Percentiles rank a stretch among this genome's conserved stretches.
phyloP scores from a whole-genome alignment of 2,888 invertebrate genomes.

The Oscheius sp. region DNA sequence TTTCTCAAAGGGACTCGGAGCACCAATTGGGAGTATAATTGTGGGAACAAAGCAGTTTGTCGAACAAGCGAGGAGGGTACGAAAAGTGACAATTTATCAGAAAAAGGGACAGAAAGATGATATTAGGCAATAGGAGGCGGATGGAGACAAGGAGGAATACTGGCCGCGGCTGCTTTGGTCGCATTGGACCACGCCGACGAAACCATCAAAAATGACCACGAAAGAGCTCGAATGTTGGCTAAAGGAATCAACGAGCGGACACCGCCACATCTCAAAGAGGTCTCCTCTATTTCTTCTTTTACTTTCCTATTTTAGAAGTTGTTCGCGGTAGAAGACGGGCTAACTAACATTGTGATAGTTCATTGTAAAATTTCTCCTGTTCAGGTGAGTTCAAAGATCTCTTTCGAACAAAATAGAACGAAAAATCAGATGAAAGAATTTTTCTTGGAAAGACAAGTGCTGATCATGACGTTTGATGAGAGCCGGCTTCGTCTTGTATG shows the following conservation, averaged over 20 bases:
- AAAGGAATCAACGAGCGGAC: conserved; percentile 55
- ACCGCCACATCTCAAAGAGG: conserved; percentile 45
- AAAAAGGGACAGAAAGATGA: background rate
- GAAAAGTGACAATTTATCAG: conserved; percentile 42
- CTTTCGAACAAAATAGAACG: too few species aligned
- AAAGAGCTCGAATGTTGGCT: conserved; percentile 66
- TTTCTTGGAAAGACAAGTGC: conserved; percentile 55
- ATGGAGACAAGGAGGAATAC: conserved; percentile 89
- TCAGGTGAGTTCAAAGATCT: conserved; percentile 35
- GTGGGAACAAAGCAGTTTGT: conserved; percentile 78
- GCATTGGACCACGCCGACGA: conserved; percentile 83
- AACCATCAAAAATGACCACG: conserved; percentile 83
- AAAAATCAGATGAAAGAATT: conserved; percentile 46
- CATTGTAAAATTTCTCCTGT: conserved; percentile 53
- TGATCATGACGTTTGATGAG: conserved; percentile 64
- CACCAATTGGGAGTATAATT: conserved; percentile 88
- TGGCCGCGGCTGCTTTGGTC: conserved; percentile 89
- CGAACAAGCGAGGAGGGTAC: conserved; percentile 44
- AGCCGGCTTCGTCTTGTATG: conserved; percentile 60
- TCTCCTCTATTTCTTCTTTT: background rate
- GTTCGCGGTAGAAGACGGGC: conserved; percentile 46
- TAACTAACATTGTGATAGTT: conserved; percentile 65
- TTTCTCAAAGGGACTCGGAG: conserved; percentile 85
- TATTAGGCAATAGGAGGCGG: conserved; percentile 89
- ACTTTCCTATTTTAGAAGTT: conserved; percentile 43